Conservation (phyloP, 2,888 invertebrate species). For the Mimumesa dahlbomi region DNA sequence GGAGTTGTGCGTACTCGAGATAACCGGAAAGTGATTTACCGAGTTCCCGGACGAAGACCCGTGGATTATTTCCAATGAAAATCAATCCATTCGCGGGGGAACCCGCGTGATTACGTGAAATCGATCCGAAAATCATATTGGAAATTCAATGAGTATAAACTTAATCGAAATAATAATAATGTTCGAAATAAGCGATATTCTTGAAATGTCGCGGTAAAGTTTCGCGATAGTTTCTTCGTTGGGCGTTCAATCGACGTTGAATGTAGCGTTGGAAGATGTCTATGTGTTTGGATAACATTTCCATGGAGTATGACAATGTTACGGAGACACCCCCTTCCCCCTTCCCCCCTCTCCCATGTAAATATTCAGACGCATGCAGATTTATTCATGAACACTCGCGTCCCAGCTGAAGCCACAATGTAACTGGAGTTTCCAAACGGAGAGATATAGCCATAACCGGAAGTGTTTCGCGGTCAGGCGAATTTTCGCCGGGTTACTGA, state of each 20-base stretch:
- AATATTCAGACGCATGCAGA: constrained; percentile 48
- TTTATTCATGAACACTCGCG: constrained; percentile 45
- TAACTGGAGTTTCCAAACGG: constrained; percentile 8
- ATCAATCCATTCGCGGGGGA: no score
- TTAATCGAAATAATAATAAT: no score
- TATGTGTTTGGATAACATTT: constrained; percentile 53
- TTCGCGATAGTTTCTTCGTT: neutral
- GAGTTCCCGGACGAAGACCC: neutral
- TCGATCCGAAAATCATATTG: no score
- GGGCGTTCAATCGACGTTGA: no score
- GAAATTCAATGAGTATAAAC: no score
- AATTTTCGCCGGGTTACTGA: constrained; percentile 19
- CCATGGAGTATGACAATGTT: constrained; percentile 33
- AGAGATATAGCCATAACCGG: constrained; percentile 11
- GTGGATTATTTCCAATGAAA: no score
- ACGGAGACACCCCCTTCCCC: no score
- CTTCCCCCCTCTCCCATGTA: no score
- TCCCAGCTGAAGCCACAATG: constrained; percentile 1
- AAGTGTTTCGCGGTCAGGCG: constrained; percentile 1
- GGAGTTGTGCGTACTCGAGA: constrained; percentile 20
- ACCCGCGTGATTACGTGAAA: no score
- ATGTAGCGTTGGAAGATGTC: constrained; percentile 31
- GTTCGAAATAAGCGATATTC: no score
- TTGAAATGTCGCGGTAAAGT: neutral
- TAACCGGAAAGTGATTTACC: constrained; percentile 33